These are phyloP conservation scores for Biston betularia DNA, from an alignment of 2,888 invertebrate genomes.

Conservation along the genomic window DNA sequence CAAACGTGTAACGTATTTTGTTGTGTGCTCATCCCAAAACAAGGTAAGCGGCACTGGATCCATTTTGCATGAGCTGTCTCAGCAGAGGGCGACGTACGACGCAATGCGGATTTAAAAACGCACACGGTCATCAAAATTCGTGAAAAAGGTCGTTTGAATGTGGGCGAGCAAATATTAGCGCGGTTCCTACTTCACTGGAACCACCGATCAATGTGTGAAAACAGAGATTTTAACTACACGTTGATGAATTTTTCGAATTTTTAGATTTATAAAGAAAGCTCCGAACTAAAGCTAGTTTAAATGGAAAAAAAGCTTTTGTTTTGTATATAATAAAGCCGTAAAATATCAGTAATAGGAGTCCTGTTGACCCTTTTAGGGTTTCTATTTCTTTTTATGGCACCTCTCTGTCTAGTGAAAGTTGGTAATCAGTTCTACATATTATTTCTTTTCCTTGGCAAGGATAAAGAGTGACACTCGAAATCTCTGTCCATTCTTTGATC, in stretches of 20 bases:
- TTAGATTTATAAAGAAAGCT: no score
- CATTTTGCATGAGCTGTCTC: slow-evolving; percentile 70
- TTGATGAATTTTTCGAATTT: not conserved
- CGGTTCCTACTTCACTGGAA: slow-evolving; percentile 18
- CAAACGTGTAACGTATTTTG: slow-evolving; percentile 47
- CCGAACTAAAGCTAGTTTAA: no score
- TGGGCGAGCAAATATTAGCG: slow-evolving; percentile 35
- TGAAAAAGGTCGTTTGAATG: slow-evolving; percentile 48
- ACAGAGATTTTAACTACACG: slow-evolving; percentile 8
- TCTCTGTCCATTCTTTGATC: no score
- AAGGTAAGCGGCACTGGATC: slow-evolving; percentile 60
- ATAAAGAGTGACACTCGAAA: no score
- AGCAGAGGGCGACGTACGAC: slow-evolving; percentile 54
- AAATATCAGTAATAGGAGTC: no score
- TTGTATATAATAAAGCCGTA: no score
- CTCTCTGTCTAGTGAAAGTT: no score
- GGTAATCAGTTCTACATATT: no score
- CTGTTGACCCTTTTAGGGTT: no score
- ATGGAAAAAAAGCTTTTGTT: no score
- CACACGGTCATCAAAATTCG: slow-evolving; percentile 61
- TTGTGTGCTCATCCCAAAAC: slow-evolving; percentile 56
- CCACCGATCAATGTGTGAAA: slow-evolving; percentile 9
- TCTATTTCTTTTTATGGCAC: no score
- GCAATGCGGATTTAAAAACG: slow-evolving; percentile 56
- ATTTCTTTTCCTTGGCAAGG: no score